Base-by-base conservation (phyloP, 2,113 vertebrate genomes). In the Dicerorhinus sumatrensis region DNA sequence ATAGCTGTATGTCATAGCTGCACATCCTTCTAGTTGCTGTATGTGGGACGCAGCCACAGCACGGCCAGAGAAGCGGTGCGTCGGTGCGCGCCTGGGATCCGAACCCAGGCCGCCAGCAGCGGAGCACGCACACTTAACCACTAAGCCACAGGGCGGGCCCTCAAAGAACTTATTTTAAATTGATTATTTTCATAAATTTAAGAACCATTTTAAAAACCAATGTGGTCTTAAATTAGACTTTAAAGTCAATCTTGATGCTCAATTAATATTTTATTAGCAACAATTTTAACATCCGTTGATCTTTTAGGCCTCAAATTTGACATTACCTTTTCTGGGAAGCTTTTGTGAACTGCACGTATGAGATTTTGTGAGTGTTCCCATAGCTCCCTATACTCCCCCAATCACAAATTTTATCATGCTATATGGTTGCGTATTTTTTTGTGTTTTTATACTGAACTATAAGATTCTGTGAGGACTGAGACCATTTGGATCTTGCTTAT, bases 181-280 rank as follows among this genome's bases (percentile, higher is more conserved):
- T 48, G 70, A 76, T 92, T 81, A 65, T 80, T 65, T 79, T 69
- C 17, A 67, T 67, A 85, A 63, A 93, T 72, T 85, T n/a, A 75
- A 89, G 48, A 67, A 7, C 23, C 11, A 81, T 36, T 85, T 86
- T 60, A 67, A 83, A 89, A 18, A 48, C 21, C 25, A n/a, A 75
- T 2, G 80, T 2, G 60, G 6, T 6, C 18, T 80, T 58, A 79
- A 73, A 48, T 39, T 42, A 83, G 69, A 73, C 16, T 73, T 0
- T 39, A 65, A 95, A 93, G 14, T 18, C 5, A n/a, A 54, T 46
- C 25, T 21, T 76, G 17, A 67, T 39, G 6, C 0, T 46, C 81
- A 89, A 0, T 46, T 58, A 80, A 81, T 91, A 63, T 36, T 65
- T 73, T 73, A 67, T 62, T 84, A 69, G 25, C 62, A 95, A 63